These are phyloP conservation scores for Bemisia tabaci DNA, from an alignment of 1,140 invertebrate genomes.

Conservation along the genomic window DNA sequence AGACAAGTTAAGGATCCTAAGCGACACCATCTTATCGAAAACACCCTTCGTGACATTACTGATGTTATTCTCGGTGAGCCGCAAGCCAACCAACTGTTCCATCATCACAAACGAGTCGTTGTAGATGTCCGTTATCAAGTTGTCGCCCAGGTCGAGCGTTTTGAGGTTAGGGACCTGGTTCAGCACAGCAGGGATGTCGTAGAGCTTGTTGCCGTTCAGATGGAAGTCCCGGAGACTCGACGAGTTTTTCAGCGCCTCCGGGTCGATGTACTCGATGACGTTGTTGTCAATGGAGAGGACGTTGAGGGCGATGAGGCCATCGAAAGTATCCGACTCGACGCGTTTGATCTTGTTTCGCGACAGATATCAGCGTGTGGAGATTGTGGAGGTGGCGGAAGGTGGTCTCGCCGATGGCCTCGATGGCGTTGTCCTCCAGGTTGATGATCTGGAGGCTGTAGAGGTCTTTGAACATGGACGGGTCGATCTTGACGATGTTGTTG, in stretches of 20 bases:
- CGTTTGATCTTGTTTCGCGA: slow-evolving; percentile 70
- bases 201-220: slow-evolving; percentile 73
- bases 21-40: slow-evolving; percentile 63
- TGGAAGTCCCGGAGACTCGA: slow-evolving; percentile 74
- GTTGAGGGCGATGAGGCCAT: slow-evolving; percentile 58
- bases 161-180: slow-evolving; percentile 63
- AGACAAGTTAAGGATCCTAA: slow-evolving; percentile 79
- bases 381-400: slow-evolving; percentile 67
- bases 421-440: slow-evolving; percentile 65
- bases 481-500: slow-evolving; percentile 64
- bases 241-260: slow-evolving; percentile 67
- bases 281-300: slow-evolving; percentile 75
- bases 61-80: slow-evolving; percentile 76
- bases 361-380: slow-evolving; percentile 68
- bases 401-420: slow-evolving; percentile 65
- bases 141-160: slow-evolving; percentile 77
- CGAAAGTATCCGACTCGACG: slow-evolving; percentile 61
- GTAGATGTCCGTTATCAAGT: slow-evolving; percentile 66
- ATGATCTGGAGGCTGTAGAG: slow-evolving; percentile 68
- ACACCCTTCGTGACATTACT: slow-evolving; percentile 70
- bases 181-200: slow-evolving; percentile 69
- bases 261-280: slow-evolving; percentile 56
- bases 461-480: slow-evolving; percentile 63
- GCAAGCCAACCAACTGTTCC: slow-evolving; percentile 65
- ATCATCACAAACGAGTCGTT: slow-evolving; percentile 67